These are phyloP conservation scores for Gavia stellata DNA, from an alignment of 2,113 vertebrate species.

Conservation along the genomic window DNA sequence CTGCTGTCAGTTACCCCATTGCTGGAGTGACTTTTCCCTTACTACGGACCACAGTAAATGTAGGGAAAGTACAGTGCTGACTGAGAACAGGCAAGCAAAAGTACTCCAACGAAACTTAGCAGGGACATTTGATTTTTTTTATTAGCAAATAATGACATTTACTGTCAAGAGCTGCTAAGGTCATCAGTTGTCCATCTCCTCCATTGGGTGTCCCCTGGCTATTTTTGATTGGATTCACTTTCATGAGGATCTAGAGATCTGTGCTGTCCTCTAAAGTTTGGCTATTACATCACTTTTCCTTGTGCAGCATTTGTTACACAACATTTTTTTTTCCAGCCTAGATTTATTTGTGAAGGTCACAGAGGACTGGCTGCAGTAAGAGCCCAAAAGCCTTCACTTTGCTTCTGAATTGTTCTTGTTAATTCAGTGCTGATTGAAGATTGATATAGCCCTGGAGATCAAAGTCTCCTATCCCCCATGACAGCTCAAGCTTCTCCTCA, in stretches of 20 bases:
- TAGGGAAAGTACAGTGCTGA: not conserved
- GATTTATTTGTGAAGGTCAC: conserved; percentile 34
- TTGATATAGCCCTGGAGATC: conserved; percentile 13
- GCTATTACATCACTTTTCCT: not conserved
- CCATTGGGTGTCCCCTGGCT: not conserved
- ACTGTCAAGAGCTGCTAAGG: not conserved
- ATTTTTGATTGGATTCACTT: conserved; percentile 10
- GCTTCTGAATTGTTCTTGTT: conserved; percentile 39
- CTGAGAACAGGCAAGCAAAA: not conserved
- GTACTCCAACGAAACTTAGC: not conserved
- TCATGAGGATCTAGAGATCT: not conserved
- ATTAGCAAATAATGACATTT: not conserved
- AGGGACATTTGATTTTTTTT: not conserved
- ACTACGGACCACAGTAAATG: not conserved
- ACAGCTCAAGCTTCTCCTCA: conserved; percentile 1
- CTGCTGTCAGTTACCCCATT: rapidly evolving
- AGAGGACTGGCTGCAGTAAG: not conserved
- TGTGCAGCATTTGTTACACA: not conserved
- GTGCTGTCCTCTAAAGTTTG: conserved; percentile 18
- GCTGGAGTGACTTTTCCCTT: not conserved
- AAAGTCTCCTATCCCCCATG: not conserved
- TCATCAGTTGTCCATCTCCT: not conserved
- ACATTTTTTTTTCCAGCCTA: not conserved
- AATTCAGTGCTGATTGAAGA: conserved; percentile 49
- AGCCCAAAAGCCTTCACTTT: not conserved